phyloP scores from a whole-genome alignment of 2,113 vertebrate genomes.

The Sardina pilchardus region DNA sequence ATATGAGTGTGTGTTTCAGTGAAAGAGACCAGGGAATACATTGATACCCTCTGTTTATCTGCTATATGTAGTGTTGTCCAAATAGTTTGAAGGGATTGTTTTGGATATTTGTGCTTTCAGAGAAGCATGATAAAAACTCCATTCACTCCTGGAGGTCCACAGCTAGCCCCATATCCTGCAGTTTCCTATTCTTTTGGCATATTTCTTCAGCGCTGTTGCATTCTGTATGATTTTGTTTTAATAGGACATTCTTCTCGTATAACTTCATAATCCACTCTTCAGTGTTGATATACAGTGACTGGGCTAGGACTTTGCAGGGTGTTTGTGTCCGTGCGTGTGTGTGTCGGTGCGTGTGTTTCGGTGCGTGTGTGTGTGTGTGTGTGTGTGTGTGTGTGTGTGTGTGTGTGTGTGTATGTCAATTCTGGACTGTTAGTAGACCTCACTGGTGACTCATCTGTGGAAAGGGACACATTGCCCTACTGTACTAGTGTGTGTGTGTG shows the following conservation, averaged over 20 bases:
- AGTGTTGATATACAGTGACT: not conserved
- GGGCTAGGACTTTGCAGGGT: not conserved
- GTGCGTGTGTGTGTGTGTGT: not conserved
- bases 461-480: not conserved
- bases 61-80: constrained; percentile 1
- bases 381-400: not conserved
- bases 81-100: not conserved
- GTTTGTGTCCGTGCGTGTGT: not conserved
- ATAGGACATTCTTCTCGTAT: not conserved
- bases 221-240: not conserved
- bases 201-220: not conserved
- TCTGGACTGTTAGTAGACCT: not conserved
- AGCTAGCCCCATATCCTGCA: not conserved
- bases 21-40: not conserved
- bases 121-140: not conserved
- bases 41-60: not conserved
- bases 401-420: not conserved
- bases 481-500: not conserved
- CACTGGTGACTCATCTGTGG: constrained; percentile 9
- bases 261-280: not conserved
- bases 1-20: not conserved
- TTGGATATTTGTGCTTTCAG: not conserved
- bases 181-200: not conserved
- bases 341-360: not conserved
- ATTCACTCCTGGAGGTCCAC: not conserved